Evolutionary conservation across 2,888 invertebrate species (phyloP).

Genomic region (Leptinotarsa rubiginosa): DNA sequence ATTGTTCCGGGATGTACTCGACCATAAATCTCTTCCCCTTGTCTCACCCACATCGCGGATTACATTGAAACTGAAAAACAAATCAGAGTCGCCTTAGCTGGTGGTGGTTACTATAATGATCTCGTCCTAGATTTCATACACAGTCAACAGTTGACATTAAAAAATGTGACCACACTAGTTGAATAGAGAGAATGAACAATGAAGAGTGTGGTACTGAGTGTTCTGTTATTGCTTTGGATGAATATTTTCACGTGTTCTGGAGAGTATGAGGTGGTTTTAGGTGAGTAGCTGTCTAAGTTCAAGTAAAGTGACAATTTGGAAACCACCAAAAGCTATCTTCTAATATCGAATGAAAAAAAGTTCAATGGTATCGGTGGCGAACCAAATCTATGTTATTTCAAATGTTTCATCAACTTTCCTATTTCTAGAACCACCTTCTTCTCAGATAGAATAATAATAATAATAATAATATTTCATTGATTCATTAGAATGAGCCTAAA

Average conservation of each 20-base stretch:
- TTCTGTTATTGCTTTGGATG: constrained; percentile 18
- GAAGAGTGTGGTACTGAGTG: constrained; percentile 1
- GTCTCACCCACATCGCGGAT: not conserved
- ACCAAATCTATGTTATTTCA: no score
- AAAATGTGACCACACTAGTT: constrained; percentile 28
- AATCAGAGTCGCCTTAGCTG: constrained; percentile 17
- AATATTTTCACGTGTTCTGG: constrained; percentile 17
- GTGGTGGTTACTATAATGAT: constrained; percentile 27
- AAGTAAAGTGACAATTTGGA: no score
- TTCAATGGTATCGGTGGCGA: no score
- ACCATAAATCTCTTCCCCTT: not conserved
- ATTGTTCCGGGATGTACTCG: no score
- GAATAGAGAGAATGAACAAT: constrained; percentile 13
- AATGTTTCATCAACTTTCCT: no score
- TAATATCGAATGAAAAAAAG: no score
- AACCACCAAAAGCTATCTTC: no score
- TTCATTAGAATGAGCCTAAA: no score
- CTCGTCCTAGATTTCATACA: constrained; percentile 27
- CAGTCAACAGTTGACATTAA: constrained; percentile 22
- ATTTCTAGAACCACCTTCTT: no score
- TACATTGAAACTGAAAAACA: not conserved
- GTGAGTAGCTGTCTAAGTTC: not conserved
- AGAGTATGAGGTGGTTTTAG: not conserved
- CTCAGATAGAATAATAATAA: no score
- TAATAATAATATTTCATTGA: no score